A percentile compares a stretch with the other conserved stretches of the same genome.
Conservation (phyloP, 2,113 vertebrate species). For the Ictalurus punctatus region DNA sequence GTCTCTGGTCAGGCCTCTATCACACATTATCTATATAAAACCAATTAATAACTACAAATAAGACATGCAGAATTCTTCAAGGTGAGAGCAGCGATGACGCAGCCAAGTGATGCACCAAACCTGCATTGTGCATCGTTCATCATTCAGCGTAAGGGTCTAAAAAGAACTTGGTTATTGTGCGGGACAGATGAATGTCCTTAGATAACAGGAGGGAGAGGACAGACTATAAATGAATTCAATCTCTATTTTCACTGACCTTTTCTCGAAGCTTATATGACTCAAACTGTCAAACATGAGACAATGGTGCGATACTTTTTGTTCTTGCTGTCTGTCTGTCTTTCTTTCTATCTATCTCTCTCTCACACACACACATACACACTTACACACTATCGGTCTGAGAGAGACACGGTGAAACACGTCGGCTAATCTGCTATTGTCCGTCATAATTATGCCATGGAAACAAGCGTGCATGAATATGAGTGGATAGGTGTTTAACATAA, state of each 20-base stretch:
- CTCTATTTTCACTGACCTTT: slow-evolving; percentile 57
- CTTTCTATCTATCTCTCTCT: slow-evolving; percentile 5
- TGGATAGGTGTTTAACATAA: slow-evolving; percentile 14
- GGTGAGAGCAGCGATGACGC: slow-evolving; percentile 41
- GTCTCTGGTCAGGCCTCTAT: slow-evolving; percentile 30
- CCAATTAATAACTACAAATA: slow-evolving; percentile 20
- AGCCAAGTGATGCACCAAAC: slow-evolving; percentile 40
- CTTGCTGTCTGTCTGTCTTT: slow-evolving; percentile 12
- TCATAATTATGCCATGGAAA: slow-evolving; percentile 36
- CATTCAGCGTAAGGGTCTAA: slow-evolving; percentile 44
- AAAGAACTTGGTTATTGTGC: slow-evolving; percentile 42
- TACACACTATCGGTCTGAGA: neutral
- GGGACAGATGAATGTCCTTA: slow-evolving; percentile 47
- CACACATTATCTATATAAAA: slow-evolving; percentile 33
- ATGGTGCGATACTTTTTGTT: slow-evolving; percentile 61
- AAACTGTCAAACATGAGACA: slow-evolving; percentile 69
- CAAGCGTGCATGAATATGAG: slow-evolving; percentile 31
- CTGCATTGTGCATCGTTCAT: slow-evolving; percentile 30
- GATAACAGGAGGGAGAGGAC: slow-evolving; percentile 52
- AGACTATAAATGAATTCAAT: slow-evolving; percentile 54
- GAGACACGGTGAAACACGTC: neutral
- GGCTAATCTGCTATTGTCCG: slow-evolving; percentile 9
- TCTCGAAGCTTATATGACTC: slow-evolving; percentile 57
- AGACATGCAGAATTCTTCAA: slow-evolving; percentile 34
- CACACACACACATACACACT: neutral